Evolutionary conservation across 2,113 vertebrate genomes (phyloP), one percentile per base, ranked within the genome.

Genomic region (Chrysochloris asiatica): DNA sequence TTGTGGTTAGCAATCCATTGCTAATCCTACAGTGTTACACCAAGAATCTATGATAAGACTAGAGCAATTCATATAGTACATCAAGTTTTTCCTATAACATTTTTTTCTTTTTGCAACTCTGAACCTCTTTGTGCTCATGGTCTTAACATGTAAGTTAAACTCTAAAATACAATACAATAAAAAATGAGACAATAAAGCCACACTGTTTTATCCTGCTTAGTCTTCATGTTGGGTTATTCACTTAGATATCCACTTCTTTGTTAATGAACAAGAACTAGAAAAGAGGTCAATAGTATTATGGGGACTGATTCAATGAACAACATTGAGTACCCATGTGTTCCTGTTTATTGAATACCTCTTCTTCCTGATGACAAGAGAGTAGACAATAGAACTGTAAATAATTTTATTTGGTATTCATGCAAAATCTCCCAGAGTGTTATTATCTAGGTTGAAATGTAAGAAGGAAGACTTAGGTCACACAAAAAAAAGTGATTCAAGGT

Each of bases 151-250:
- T 26, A 73, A 26, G 0, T 88, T 86, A 80, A 48, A 63, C 12
- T 86, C 6, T 38, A 82, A 86, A 92, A 83, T 22, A 17, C 36
- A 76, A n/a, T n/a, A n/a, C n/a, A n/a, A n/a, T n/a, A n/a, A n/a
- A 52, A 83, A 3, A 22, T 63, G 4, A 92, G 33, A 8, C 47
- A 52, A 13, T 75, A 78, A 90, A 78, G 65, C 79, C 17, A 43
- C 8, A 41, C 14, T 19, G 4, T 28, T 52, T 69, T 41, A 19
- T 63, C 3, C 13, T 45, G 2, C 8, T 4, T 75, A 75, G 8
- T 54, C 41, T 73, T 83, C 56, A 71, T 8, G 54, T 38, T 85
- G 21, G 12, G 24, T 85, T 73, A 3, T 14, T 90, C 86, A 75
- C n/a, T 85, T 24, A 67, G 3, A 47, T 6, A 56, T 30, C 71